Percentiles rank a stretch among this genome's conserved stretches.
phyloP scores from a whole-genome alignment of 2,113 vertebrate species.

The Sinosuthora webbiana region DNA sequence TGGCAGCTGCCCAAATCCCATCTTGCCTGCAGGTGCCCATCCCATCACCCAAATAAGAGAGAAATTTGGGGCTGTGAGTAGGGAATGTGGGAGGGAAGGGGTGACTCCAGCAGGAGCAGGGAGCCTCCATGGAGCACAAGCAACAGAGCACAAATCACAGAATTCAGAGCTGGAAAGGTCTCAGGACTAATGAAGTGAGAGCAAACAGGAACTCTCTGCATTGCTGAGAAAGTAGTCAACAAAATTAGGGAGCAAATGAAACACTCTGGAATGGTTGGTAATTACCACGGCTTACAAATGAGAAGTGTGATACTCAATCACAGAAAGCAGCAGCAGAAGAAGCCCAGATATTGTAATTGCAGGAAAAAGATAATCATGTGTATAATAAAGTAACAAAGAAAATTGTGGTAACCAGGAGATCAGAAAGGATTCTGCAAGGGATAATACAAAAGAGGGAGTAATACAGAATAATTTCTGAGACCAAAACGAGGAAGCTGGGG shows the following conservation, averaged over 20 bases:
- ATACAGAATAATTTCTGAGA: slow-evolving; percentile 10
- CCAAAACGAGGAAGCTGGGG: slow-evolving; percentile 10
- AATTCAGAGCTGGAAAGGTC: neutral
- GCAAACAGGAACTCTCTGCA: neutral
- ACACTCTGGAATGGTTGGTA: neutral
- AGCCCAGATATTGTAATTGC: slow-evolving; percentile 9
- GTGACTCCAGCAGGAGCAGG: neutral
- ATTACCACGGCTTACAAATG: slow-evolving; percentile 1
- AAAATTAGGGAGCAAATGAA: slow-evolving; percentile 27
- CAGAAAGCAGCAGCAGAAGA: neutral
- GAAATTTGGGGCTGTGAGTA: too few species aligned
- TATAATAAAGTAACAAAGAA: slow-evolving; percentile 27
- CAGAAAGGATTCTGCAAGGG: neutral
- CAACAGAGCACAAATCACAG: neutral
- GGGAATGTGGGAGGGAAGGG: neutral
- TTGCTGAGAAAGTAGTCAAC: neutral
- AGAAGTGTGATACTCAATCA: neutral
- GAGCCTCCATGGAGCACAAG: neutral
- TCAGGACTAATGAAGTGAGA: neutral
- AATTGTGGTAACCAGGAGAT: slow-evolving; percentile 2
- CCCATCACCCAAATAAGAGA: neutral
- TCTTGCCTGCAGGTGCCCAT: neutral
- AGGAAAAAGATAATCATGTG: slow-evolving; percentile 2
- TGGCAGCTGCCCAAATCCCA: neutral
- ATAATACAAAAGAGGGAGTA: slow-evolving; percentile 1